A percentile compares a stretch with the other conserved stretches of the same genome.
These are phyloP conservation scores for Xestoiulus laeticollis DNA, from an alignment of 2,888 invertebrate species.

Conservation along the genomic window DNA sequence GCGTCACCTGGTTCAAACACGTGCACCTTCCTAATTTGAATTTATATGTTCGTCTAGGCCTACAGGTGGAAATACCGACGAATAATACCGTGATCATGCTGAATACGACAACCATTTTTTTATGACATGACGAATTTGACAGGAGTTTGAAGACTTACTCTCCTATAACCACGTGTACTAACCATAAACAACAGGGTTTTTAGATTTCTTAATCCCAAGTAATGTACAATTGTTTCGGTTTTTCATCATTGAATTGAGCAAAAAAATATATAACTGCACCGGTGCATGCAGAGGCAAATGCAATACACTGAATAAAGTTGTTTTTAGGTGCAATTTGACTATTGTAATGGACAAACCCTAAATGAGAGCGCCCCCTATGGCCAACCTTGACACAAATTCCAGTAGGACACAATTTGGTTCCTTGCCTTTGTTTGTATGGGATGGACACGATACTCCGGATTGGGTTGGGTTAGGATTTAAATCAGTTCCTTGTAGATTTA, in stretches of 20 bases:
- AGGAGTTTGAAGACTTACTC: neutral
- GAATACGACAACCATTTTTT: slow-evolving; percentile 3
- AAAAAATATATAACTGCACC: too few relatives aligned
- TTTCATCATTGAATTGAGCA: too few relatives aligned
- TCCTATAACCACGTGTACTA: too few relatives aligned
- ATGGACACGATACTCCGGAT: neutral
- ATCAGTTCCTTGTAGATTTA: neutral
- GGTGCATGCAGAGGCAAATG: too few relatives aligned
- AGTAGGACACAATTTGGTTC: neutral
- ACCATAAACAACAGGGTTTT: too few relatives aligned
- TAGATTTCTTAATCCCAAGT: too few relatives aligned
- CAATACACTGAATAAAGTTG: neutral
- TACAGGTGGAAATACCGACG: neutral
- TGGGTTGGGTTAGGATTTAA: neutral
- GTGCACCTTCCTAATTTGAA: neutral
- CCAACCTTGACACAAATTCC: slow-evolving; percentile 23
- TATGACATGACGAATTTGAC: neutral
- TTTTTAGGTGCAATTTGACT: neutral
- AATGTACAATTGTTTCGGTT: too few relatives aligned
- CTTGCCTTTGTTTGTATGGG: neutral
- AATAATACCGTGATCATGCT: neutral
- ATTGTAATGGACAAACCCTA: neutral
- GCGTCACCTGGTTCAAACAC: slow-evolving; percentile 28
- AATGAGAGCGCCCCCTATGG: neutral
- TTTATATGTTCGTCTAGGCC: neutral